phyloP scores from a whole-genome alignment of 2,113 vertebrate genomes.

The Aphyosemion australe region DNA sequence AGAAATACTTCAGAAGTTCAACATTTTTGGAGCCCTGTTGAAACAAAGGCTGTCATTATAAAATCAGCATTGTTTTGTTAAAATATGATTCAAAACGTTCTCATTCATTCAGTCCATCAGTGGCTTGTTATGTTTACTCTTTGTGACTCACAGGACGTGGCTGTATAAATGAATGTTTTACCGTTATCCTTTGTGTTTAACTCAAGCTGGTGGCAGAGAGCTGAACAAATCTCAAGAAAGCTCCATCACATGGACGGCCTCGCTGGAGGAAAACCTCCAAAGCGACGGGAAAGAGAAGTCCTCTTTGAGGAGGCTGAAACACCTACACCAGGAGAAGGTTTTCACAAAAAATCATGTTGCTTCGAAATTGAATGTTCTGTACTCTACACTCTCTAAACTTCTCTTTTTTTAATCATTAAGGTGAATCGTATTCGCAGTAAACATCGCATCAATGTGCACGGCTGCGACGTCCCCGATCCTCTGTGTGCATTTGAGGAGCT shows the following conservation, averaged over 20 bases:
- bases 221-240: slow-evolving; percentile 35
- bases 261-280: slow-evolving; percentile 74
- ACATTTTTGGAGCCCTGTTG: too few relatives aligned
- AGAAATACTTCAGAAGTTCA: too few relatives aligned
- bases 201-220: slow-evolving; percentile 6
- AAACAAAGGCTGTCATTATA: too few relatives aligned
- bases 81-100: too few relatives aligned
- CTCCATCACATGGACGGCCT: slow-evolving; percentile 88
- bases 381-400: background rate
- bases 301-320: slow-evolving; percentile 84
- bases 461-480: slow-evolving; percentile 91
- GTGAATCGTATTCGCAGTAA: slow-evolving; percentile 85
- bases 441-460: slow-evolving; percentile 89
- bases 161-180: background rate
- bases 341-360: background rate
- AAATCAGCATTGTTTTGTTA: too few relatives aligned
- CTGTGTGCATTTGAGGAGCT: slow-evolving; percentile 89
- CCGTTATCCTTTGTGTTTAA: slow-evolving; percentile 1
- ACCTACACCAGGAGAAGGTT: slow-evolving; percentile 90
- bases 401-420: slow-evolving; percentile 59
- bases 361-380: too few relatives aligned
- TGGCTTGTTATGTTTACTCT: background rate
- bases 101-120: too few relatives aligned
- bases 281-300: slow-evolving; percentile 74
- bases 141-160: background rate